Conservation (phyloP, 1,140 invertebrate genomes). For the Neoseiulus cucumeris region DNA sequence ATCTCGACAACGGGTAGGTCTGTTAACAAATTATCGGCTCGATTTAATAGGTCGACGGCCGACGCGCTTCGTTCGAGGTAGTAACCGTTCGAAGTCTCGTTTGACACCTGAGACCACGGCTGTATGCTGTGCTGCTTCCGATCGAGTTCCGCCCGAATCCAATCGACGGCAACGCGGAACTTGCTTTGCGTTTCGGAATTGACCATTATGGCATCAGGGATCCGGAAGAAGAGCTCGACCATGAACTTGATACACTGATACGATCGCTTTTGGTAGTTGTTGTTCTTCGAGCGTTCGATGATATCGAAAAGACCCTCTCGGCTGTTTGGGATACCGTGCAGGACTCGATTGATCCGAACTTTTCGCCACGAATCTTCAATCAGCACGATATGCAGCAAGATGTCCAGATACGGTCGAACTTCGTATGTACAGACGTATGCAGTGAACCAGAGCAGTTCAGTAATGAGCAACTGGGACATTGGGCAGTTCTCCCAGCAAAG, state of each 20-base stretch:
- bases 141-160: conserved; percentile 86
- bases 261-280: conserved; percentile 86
- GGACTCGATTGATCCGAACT: conserved; percentile 70
- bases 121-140: conserved; percentile 21
- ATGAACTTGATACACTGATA: conserved; percentile 93
- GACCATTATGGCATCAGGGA: conserved; percentile 46
- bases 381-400: conserved; percentile 60
- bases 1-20: not conserved
- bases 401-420: conserved; percentile 68
- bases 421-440: conserved; percentile 87
- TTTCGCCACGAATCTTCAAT: conserved; percentile 91
- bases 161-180: conserved; percentile 64
- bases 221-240: conserved; percentile 68
- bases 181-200: conserved; percentile 43
- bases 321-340: conserved; percentile 74
- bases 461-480: conserved; percentile 65
- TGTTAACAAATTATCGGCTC: not conserved
- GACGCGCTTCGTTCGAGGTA: conserved; percentile 81
- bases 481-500: conserved; percentile 90
- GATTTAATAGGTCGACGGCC: conserved; percentile 30
- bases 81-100: conserved; percentile 84
- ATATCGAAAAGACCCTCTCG: conserved; percentile 80
- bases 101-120: conserved; percentile 35
- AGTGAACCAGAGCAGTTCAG: conserved; percentile 67
- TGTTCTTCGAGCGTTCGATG: conserved; percentile 68